Percentiles rank a stretch among this genome's conserved stretches.
Conservation (phyloP, 2,888 invertebrate genomes). For the Lumbricus terrestris region DNA sequence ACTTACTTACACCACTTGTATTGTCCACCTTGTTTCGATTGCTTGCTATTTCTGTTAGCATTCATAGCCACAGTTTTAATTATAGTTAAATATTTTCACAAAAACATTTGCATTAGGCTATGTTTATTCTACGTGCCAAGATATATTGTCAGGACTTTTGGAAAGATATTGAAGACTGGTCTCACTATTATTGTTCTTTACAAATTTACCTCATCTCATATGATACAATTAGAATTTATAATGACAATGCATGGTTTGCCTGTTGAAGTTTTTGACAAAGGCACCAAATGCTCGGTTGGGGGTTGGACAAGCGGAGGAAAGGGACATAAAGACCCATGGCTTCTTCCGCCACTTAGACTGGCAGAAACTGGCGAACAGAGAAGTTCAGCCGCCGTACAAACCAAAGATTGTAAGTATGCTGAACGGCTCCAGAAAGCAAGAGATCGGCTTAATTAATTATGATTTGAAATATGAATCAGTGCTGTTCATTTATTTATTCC, state of each 20-base stretch:
- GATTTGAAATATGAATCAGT: neutral
- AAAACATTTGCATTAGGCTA: neutral
- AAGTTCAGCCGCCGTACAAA: constrained; percentile 98
- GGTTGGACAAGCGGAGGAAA: constrained; percentile 79
- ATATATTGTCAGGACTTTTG: neutral
- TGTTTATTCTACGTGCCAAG: neutral
- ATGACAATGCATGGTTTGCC: neutral
- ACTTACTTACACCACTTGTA: neutral
- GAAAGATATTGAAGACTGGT: neutral
- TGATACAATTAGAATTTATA: neutral
- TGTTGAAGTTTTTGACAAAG: constrained; percentile 80
- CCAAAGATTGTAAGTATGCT: constrained; percentile 88
- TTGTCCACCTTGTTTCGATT: neutral
- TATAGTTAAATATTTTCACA: too few species aligned
- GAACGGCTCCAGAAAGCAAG: neutral
- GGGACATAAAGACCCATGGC: constrained; percentile 90
- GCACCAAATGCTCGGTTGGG: constrained; percentile 92
- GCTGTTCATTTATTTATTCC: neutral
- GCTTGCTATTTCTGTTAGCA: too few species aligned
- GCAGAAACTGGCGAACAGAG: constrained; percentile 91
- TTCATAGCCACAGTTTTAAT: too few species aligned
- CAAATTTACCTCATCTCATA: neutral
- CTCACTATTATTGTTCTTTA: neutral
- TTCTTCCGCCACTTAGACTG: constrained; percentile 98
- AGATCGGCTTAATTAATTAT: neutral